Evolutionary conservation across 2,797 vertebrate species (phyloP).

Genomic region (Anabacerthia variegaticeps): DNA sequence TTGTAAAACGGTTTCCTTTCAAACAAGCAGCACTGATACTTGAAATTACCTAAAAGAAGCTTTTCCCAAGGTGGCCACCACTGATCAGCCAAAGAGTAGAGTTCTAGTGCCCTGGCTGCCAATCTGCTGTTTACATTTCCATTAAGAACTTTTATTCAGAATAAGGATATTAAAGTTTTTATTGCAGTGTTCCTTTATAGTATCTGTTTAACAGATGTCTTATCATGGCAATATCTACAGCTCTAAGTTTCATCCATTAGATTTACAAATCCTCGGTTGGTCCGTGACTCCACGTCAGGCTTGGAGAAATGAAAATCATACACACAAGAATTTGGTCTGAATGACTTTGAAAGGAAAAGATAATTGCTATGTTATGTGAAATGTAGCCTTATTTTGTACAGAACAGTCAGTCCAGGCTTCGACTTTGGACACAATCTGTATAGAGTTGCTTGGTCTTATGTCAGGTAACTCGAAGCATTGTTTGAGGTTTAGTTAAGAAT

Average conservation of each 20-base stretch:
- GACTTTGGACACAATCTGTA: not conserved
- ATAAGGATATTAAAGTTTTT: not conserved
- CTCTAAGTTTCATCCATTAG: not conserved
- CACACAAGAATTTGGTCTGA: not conserved
- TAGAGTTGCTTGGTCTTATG: not conserved
- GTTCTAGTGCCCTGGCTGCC: not conserved
- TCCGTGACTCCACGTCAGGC: not conserved
- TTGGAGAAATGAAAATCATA: not conserved
- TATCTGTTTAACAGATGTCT: constrained; percentile 21
- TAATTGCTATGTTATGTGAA: not conserved
- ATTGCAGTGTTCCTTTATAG: not conserved
- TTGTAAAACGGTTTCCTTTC: not conserved
- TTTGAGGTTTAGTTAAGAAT: constrained; percentile 25
- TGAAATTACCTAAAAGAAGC: not conserved
- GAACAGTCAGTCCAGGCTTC: not conserved
- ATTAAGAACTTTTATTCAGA: not conserved
- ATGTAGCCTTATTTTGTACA: not conserved
- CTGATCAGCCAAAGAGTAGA: not conserved
- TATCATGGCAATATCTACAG: not conserved
- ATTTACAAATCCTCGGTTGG: not conserved
- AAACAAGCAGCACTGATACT: not conserved
- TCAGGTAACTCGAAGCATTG: not conserved
- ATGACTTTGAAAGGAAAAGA: not conserved
- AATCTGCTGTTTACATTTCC: not conserved
- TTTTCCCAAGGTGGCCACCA: not conserved